Evolutionary conservation across 1,140 invertebrate species (phyloP).

Genomic region (Arion vulgaris): DNA sequence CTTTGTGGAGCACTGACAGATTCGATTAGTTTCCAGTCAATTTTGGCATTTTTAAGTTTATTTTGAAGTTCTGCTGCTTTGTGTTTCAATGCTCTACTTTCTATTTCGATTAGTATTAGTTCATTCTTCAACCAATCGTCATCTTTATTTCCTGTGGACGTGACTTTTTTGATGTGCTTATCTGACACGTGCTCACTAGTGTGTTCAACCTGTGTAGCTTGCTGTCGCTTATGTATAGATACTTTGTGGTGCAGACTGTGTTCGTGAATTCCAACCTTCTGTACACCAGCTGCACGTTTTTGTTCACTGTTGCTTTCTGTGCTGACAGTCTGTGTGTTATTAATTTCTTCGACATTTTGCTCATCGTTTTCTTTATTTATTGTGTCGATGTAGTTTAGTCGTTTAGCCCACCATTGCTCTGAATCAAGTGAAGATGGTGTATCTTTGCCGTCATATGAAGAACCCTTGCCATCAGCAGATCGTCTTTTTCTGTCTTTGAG

Average conservation of each 20-base stretch:
- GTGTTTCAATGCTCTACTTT: not conserved
- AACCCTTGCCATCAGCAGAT: too few species aligned
- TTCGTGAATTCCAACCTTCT: too few species aligned
- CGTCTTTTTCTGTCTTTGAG: too few species aligned
- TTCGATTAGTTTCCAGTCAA: too few species aligned
- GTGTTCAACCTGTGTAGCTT: too few species aligned
- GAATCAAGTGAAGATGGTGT: not conserved
- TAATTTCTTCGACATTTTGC: not conserved
- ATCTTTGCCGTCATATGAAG: not conserved
- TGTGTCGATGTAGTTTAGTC: not conserved
- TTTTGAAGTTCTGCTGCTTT: slow-evolving; percentile 2
- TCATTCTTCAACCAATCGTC: slow-evolving; percentile 1
- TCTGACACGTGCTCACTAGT: too few species aligned
- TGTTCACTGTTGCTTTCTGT: not conserved
- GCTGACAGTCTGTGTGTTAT: not conserved
- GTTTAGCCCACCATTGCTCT: not conserved
- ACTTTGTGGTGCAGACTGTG: not conserved
- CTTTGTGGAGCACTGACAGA: too few species aligned
- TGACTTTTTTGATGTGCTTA: not conserved
- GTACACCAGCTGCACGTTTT: too few species aligned
- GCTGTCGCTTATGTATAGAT: too few species aligned
- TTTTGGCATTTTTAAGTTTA: not conserved
- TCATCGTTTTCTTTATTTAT: not conserved
- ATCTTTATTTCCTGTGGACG: not conserved
- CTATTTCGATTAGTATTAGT: slow-evolving; percentile 4